phyloP scores from a whole-genome alignment of 2,888 invertebrate genomes.

The Drosophila meridionalis region DNA sequence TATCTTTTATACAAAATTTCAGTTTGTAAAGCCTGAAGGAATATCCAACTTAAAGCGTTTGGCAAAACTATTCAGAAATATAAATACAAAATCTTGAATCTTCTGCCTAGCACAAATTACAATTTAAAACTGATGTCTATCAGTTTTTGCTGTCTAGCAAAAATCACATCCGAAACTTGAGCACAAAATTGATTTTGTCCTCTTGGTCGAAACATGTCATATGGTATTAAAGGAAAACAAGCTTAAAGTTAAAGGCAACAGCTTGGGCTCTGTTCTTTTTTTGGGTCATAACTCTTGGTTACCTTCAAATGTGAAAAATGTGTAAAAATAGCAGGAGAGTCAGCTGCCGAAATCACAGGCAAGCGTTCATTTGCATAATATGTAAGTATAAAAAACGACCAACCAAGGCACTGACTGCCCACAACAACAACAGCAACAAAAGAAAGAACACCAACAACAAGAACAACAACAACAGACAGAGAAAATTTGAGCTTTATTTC shows the following conservation, averaged over 20 bases:
- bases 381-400: slow-evolving; percentile 42
- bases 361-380: slow-evolving; percentile 76
- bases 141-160: background rate
- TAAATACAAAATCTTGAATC: no score
- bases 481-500: slow-evolving; percentile 28
- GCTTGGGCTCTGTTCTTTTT: background rate
- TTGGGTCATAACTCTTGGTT: slow-evolving; percentile 22
- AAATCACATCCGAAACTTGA: no score
- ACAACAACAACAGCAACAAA: slow-evolving; percentile 22
- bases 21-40: no score
- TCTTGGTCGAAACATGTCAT: background rate
- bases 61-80: no score
- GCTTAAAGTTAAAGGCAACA: slow-evolving; percentile 2
- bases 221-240: background rate
- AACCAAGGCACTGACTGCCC: slow-evolving; percentile 38
- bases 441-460: slow-evolving; percentile 8
- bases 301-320: slow-evolving; percentile 35
- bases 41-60: no score
- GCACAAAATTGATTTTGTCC: background rate
- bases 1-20: no score
- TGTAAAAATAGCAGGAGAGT: slow-evolving; percentile 24
- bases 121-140: background rate
- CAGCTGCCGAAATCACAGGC: slow-evolving; percentile 62
- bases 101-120: no score
- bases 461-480: slow-evolving; percentile 14